These are phyloP conservation scores for Buceros bicornis DNA, from an alignment of 2,797 vertebrate genomes.

Conservation along the genomic window DNA sequence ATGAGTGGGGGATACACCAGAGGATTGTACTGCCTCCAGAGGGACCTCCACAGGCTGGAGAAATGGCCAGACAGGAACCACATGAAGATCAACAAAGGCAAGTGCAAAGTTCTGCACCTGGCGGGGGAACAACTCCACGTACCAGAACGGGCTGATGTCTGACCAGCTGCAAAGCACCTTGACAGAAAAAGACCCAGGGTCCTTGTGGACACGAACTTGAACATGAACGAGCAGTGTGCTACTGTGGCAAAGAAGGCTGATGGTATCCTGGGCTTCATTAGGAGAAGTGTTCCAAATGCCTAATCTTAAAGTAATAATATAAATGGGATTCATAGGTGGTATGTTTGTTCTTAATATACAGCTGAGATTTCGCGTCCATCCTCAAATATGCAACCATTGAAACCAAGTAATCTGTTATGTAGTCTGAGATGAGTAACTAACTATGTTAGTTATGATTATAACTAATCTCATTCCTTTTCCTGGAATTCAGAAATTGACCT, in stretches of 20 bases:
- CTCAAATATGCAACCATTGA: background rate
- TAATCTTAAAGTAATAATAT: background rate
- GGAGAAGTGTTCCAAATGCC: background rate
- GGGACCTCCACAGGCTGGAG: background rate
- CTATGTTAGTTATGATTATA: background rate
- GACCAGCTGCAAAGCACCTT: accelerated
- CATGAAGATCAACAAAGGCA: background rate
- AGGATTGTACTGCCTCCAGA: background rate
- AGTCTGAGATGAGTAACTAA: background rate
- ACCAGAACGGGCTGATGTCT: background rate
- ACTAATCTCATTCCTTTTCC: background rate
- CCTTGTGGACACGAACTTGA: background rate
- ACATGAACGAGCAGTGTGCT: background rate
- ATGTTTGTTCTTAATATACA: background rate
- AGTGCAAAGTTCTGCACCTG: background rate
- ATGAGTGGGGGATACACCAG: background rate
- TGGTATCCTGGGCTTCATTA: background rate
- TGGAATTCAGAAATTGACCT: background rate
- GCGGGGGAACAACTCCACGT: background rate
- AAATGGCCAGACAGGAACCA: background rate
- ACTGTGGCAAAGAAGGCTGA: background rate
- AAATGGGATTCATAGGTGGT: background rate
- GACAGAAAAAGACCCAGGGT: background rate
- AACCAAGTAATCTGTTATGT: background rate
- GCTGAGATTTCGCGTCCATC: background rate